Evolutionary conservation across 2,113 vertebrate species (phyloP), one percentile per base, ranked within the genome.

Genomic region (Anarhynchus alexandrinus): DNA sequence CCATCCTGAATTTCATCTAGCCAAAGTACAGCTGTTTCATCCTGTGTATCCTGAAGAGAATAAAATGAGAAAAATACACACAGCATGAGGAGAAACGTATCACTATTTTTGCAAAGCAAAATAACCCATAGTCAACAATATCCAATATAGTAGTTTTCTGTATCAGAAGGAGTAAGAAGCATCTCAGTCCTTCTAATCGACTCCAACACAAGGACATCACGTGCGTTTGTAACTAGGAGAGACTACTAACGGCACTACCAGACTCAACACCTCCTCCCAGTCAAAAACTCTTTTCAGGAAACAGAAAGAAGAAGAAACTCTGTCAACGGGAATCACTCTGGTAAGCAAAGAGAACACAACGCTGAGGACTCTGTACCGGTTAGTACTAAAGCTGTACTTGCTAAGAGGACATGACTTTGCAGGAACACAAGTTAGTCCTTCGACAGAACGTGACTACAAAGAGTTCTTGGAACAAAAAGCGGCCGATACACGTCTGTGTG

Each of bases 1-100:
- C 98, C 98, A 81, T 99, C 98, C 93, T 99, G 99, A 96, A 99
- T 99, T 98, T 99, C 99, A 98, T 99, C 99, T 96, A 99, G 92
- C 99, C 99, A 99, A 52, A 99, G 97, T 55, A 99, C 99, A 79
- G 99, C 99, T 45, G 99, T 99, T 29, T 99, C 99, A 92, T 99
- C 99, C 94, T 96, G 98, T 5, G 98, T 99, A 96, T 99, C 99
- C 99, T 99, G 94, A 23, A 97, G 14, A 51, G 40, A 79, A 78
- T 52, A 80, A 1, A 13, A 62, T 6, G 57, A 70, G n/a, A 49
- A 87, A 94, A 93, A 93, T 8, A 79, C 0, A 52, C 12, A n/a
- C 7, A 51, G 42, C 2, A 5, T 51, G 23, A 93, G 45, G 15
- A 86, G 36, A 62, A 62, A 73, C 47, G 30, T 10, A 70, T 21